Evolutionary conservation across 2,113 vertebrate genomes (phyloP).

Genomic region (Neotragus moschatus): DNA sequence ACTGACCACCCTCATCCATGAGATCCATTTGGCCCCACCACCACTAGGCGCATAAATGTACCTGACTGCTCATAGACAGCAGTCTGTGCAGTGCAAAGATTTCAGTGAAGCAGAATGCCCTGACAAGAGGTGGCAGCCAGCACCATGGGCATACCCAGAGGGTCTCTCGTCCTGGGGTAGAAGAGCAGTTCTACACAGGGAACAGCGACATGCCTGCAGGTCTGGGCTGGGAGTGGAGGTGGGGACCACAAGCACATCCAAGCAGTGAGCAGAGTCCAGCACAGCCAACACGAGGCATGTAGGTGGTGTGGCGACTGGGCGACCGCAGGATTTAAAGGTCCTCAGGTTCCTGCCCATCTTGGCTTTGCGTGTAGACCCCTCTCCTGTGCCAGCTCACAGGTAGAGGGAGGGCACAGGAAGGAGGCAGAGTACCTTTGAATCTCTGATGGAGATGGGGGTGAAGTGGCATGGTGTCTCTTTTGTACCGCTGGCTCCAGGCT

Average conservation of each 20-base stretch:
- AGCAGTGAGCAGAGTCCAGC: not conserved
- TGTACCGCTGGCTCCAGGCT: not conserved
- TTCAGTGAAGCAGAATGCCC: not conserved
- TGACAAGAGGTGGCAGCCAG: not conserved
- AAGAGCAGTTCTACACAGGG: not conserved
- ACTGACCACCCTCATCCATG: not conserved
- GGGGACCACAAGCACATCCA: not conserved
- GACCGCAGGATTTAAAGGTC: not conserved
- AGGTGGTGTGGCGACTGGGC: accelerated
- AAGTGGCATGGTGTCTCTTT: not conserved
- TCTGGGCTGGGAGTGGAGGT: not conserved
- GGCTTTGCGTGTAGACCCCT: not conserved
- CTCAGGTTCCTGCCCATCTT: not conserved
- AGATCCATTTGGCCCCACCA: not conserved
- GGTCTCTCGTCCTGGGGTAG: not conserved
- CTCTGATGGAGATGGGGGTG: not conserved
- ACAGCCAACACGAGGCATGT: not conserved
- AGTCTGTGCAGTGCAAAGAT: not conserved
- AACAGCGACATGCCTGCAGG: not conserved
- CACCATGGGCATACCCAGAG: not conserved
- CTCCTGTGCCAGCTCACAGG: not conserved
- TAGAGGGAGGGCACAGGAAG: not conserved
- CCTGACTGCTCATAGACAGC: not conserved
- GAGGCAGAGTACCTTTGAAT: not conserved
- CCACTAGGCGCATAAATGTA: no score